phyloP scores from a whole-genome alignment of 2,888 invertebrate species.

The Caenorhabditis drosophilae region DNA sequence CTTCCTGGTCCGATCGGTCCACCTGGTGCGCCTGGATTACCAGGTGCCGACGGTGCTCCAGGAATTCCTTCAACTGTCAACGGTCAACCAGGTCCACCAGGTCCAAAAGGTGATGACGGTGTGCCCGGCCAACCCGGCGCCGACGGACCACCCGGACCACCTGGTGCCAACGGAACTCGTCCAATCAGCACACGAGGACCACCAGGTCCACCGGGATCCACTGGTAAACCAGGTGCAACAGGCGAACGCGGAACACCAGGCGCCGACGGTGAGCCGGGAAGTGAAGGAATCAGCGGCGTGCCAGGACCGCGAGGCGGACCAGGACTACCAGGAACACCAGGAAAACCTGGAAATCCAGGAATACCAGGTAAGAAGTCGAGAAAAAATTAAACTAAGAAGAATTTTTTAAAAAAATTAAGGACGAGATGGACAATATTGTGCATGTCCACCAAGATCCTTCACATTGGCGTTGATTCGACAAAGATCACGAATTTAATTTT shows the following conservation, averaged over 20 bases:
- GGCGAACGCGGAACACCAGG: conserved; percentile 35
- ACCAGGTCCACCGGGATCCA: conserved; percentile 30
- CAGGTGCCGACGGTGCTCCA: conserved; percentile 12
- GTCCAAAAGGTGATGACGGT: conserved; percentile 21
- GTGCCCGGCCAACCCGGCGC: conserved; percentile 30
- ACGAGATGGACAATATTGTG: conserved; percentile 48
- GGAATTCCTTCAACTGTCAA: conserved; percentile 15
- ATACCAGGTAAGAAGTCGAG: too few species aligned
- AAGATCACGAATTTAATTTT: background rate
- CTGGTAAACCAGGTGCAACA: conserved; percentile 23
- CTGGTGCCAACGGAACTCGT: conserved; percentile 38
- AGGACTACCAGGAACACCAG: conserved; percentile 27
- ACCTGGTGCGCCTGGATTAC: conserved; percentile 29
- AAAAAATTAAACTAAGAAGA: too few species aligned
- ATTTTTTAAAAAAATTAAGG: too few species aligned
- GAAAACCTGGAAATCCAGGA: conserved; percentile 24
- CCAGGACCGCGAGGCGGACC: conserved; percentile 34
- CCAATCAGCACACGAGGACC: conserved; percentile 31
- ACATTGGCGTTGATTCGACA: conserved; percentile 17
- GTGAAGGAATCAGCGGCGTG: conserved; percentile 28
- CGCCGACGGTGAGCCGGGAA: conserved; percentile 28
- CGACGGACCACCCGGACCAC: conserved; percentile 28
- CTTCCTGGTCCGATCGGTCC: conserved; percentile 38
- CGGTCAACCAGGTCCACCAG: conserved; percentile 27
- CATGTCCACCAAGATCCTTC: conserved; percentile 45